Conservation (phyloP, 2,888 invertebrate genomes). For the Polylopha cassiicola region DNA sequence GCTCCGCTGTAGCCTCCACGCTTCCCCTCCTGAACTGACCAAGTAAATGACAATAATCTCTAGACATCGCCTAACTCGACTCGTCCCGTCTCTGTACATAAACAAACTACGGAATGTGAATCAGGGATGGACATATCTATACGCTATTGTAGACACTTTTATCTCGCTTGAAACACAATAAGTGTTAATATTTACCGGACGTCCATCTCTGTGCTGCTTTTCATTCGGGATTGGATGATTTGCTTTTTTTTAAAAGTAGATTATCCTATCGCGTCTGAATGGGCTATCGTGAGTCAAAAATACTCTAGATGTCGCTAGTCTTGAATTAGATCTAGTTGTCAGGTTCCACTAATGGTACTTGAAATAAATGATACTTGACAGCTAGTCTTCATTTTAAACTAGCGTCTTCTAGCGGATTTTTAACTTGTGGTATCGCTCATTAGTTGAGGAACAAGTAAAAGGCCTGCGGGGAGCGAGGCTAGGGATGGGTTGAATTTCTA, state of each 20-base stretch:
- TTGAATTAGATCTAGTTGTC: too few species aligned
- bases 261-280: constrained; percentile 7
- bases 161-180: background rate
- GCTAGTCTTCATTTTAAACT: too few species aligned
- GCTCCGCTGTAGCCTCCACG: constrained; percentile 2
- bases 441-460: too few species aligned
- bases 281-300: constrained; percentile 2
- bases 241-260: too few species aligned
- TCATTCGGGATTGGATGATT: constrained; percentile 1
- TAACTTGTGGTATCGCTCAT: too few species aligned
- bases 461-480: too few species aligned
- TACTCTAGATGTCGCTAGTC: too few species aligned
- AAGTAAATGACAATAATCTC: constrained; percentile 74
- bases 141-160: constrained; percentile 1
- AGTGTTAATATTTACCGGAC: background rate
- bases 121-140: constrained; percentile 9
- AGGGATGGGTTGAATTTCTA: too few species aligned
- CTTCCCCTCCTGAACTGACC: constrained; percentile 58
- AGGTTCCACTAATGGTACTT: too few species aligned
- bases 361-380: too few species aligned
- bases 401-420: too few species aligned
- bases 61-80: constrained; percentile 63
- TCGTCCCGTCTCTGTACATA: constrained; percentile 47
- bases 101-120: constrained; percentile 27
- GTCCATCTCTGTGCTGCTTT: constrained; percentile 4